phyloP scores from a whole-genome alignment of 2,888 invertebrate species.

The Diarsia brunnea region DNA sequence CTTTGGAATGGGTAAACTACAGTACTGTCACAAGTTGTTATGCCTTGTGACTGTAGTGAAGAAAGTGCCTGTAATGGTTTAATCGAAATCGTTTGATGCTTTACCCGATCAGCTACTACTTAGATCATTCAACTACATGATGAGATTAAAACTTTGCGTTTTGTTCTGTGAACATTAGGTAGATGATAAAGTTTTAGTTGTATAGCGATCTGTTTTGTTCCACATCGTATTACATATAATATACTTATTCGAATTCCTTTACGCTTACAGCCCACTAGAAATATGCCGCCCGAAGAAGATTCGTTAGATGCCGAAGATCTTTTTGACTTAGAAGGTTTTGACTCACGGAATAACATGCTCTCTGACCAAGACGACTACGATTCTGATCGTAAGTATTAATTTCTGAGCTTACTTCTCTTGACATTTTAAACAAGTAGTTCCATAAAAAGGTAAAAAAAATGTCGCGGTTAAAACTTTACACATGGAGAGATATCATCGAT shows the following conservation, averaged over 20 bases:
- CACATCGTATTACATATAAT: neutral
- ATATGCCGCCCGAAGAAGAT: slow-evolving; percentile 85
- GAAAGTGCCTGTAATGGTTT: too few relatives aligned
- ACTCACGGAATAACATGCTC: slow-evolving; percentile 85
- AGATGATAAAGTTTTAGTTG: neutral
- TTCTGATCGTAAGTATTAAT: slow-evolving; percentile 92
- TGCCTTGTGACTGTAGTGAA: too few relatives aligned
- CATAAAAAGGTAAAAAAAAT: too few relatives aligned
- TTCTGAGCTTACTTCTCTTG: neutral
- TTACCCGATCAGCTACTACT: neutral
- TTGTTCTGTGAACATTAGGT: neutral
- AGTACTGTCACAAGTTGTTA: too few relatives aligned
- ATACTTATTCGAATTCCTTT: neutral
- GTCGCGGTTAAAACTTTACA: too few relatives aligned
- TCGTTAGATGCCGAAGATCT: slow-evolving; percentile 93
- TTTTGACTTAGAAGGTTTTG: slow-evolving; percentile 95
- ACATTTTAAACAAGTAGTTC: neutral
- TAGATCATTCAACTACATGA: neutral
- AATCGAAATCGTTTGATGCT: neutral
- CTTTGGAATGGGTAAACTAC: too few relatives aligned
- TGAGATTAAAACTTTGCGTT: neutral
- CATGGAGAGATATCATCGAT: neutral
- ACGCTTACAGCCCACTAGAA: slow-evolving; percentile 78
- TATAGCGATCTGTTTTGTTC: neutral
- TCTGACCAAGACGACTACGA: slow-evolving; percentile 93